Evolutionary conservation across 2,797 vertebrate species (phyloP), one percentile per base, ranked within the genome.

Genomic region (Chelmon rostratus): DNA sequence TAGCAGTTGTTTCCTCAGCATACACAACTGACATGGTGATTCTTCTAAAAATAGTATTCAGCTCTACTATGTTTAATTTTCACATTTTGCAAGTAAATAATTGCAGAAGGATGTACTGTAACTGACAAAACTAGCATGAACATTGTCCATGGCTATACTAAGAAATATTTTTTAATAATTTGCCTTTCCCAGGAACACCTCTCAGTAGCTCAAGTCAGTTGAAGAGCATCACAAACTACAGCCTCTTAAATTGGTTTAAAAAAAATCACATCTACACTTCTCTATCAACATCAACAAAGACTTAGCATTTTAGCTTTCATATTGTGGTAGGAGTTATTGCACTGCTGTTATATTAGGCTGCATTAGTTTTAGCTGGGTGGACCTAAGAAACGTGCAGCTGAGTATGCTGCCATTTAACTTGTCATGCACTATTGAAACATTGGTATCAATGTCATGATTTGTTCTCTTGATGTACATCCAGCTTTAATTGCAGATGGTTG

Each of bases 21-120:
- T 35, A 81, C 68, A 76, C n/a, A 67, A 76, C 31, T 76, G 68
- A 75, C 66, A 85, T 65, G 38, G 52, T 59, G 68, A 77, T 81
- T 69, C 62, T 71, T 80, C 82, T 86, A 86, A 78, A 88, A 82
- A 92, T 88, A 90, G 87, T 57, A 57, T 79, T 70, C 64, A 75
- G 44, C 21, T 58, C 25, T 69, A 28, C 21, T 25, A 13, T 12
- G 16, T 33, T 68, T 63, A 4, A 31, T 78, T 63, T 66, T 52
- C 12, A 19, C 21, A 15, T 67, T 42, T 83, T 11, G 33, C 35
- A 1, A 50, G 66, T 47, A 23, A n/a, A n/a, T n/a, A 63, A 40
- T 18, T 5, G 58, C 1, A 70, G 33, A 72, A 13, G 35, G 40
- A 71, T 11, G 18, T 13, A 57, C 18, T 57, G 4, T 35, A 40